phyloP scores from a whole-genome alignment of 1,140 invertebrate species.

The Sarcophaga peregrina region DNA sequence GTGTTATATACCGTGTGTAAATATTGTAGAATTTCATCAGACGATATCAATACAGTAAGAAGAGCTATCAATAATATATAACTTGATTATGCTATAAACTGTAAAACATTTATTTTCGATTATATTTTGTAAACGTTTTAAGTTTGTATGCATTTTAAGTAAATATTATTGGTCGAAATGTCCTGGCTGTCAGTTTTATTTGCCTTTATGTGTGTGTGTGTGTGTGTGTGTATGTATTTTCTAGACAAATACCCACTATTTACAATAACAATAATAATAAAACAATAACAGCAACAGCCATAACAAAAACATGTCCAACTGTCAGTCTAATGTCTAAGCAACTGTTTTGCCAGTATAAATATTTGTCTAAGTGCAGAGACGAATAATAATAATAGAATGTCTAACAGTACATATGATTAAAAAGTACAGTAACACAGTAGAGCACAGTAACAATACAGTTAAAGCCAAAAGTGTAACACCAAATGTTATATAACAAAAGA shows the following conservation, averaged over 20 bases:
- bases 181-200: not conserved
- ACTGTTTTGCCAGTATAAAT: constrained; percentile 6
- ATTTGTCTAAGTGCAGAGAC: not conserved
- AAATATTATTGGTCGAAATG: not conserved
- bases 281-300: not conserved
- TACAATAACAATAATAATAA: not conserved
- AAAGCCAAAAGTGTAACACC: too few relatives aligned
- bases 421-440: too few relatives aligned
- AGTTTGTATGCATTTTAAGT: not conserved
- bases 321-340: not conserved
- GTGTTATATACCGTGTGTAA: too few relatives aligned
- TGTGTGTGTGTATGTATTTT: not conserved
- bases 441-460: too few relatives aligned
- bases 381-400: too few relatives aligned
- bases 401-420: too few relatives aligned
- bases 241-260: not conserved
- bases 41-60: too few relatives aligned
- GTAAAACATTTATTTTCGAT: too few relatives aligned
- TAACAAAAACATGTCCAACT: not conserved
- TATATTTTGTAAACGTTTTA: not conserved
- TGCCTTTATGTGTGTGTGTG: not conserved
- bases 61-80: too few relatives aligned
- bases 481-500: too few relatives aligned
- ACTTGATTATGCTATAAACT: too few relatives aligned
- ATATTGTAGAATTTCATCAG: too few relatives aligned